Base-by-base conservation (phyloP, 1,140 invertebrate genomes). In the Brachionus asplanchnoidis region DNA sequence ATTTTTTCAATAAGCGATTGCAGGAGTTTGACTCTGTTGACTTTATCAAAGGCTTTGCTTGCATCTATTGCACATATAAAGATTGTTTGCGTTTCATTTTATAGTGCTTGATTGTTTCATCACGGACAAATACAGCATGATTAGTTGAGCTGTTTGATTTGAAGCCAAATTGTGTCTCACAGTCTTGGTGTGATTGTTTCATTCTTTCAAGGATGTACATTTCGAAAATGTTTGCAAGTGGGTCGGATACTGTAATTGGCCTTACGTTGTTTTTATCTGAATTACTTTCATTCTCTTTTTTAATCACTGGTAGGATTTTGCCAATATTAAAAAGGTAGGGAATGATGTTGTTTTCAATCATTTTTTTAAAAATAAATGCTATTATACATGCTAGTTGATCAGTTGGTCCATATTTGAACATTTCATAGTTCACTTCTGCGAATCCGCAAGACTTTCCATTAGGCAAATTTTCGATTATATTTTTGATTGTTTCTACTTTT, bases 331-430 rank as follows among this genome's bases (percentile, higher is more conserved):
- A 77, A 46, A 77, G n/a, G 28, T 44, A 32, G 11, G 73, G 42
- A 17, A 77, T 77, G n/a, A 23, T 44, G 17, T 36, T 46, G 42
- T 36, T 14, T 32, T 77, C 44, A 23, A 77, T 44, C 28, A 77
- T 77, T 73, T 40, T 73, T 77, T 68, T 36, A n/a, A 68, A 68
- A 68, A 68, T 32, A 14, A 28, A 68, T 68, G 73, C 73, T 46
- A 77, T 77, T 23, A 44, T 77, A 23, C 11, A 26, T 14, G 42
- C n/a, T 77, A 77, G 20, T 77, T 77, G 40, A 77, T 77, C 28
- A 46, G 42, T 77, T 46, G 14, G 44, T 77, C 73, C 73, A 77
- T 46, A 77, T 77, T 77, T 77, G 26, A 77, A 50, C 73, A 77
- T 77, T 77, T 77, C 73, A 46, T 77, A 46, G 40, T 50, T 50